Percentiles rank a stretch among this genome's conserved stretches.
Conservation (phyloP, 2,113 vertebrate species). For the Crotalus helleri region DNA sequence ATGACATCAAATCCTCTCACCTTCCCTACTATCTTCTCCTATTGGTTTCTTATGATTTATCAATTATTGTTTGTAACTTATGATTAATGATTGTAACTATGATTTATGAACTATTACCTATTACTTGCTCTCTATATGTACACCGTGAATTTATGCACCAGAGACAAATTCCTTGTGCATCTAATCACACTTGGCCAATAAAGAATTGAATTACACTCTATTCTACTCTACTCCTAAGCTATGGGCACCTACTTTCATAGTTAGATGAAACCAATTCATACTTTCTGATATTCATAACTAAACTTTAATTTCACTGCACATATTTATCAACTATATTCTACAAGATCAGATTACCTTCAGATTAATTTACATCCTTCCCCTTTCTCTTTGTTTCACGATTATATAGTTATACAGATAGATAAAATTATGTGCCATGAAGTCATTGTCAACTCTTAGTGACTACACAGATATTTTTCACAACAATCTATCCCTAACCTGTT, state of each 20-base stretch:
- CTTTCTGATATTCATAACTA: not conserved
- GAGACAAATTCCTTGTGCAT: too few species aligned
- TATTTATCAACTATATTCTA: not conserved
- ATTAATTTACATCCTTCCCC: not conserved
- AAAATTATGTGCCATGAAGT: not conserved
- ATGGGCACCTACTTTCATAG: not conserved
- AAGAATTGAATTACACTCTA: too few species aligned
- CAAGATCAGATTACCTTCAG: not conserved
- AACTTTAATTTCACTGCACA: not conserved
- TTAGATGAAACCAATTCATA: not conserved
- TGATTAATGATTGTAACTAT: too few species aligned
- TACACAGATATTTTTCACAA: not conserved
- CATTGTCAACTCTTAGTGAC: not conserved
- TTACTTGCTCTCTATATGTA: too few species aligned
- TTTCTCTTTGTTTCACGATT: not conserved
- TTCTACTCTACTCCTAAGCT: not conserved
- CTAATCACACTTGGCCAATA: too few species aligned
- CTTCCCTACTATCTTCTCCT: too few species aligned
- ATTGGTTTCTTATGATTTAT: too few species aligned
- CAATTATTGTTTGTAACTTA: too few species aligned
- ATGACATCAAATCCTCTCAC: not conserved
- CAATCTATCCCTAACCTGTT: not conserved
- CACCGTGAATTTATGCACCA: too few species aligned
- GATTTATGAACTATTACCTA: too few species aligned
- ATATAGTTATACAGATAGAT: not conserved